Percentiles rank a stretch among this genome's conserved stretches.
phyloP scores from a whole-genome alignment of 2,888 invertebrate species.

The Latrodectus elegans region DNA sequence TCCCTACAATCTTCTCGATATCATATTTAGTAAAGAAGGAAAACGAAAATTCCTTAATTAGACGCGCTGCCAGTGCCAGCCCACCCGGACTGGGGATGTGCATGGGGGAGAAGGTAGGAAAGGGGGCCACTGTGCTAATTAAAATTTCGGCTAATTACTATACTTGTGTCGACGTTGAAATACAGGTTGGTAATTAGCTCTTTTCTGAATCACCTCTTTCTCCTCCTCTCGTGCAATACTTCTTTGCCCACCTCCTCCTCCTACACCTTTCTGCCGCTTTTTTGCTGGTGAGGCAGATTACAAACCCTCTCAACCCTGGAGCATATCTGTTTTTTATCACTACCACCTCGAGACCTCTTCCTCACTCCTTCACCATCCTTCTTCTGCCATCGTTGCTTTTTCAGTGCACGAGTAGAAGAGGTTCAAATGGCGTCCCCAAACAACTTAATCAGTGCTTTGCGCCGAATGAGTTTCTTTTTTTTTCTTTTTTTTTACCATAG shows the following conservation, averaged over 20 bases:
- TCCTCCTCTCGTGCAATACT: constrained; percentile 5
- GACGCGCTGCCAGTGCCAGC: constrained; percentile 54
- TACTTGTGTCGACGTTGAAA: constrained; percentile 68
- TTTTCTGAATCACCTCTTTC: constrained; percentile 31
- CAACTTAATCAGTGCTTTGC: constrained; percentile 49
- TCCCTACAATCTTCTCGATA: constrained; percentile 52
- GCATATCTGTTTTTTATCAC: not conserved
- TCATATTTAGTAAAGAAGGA: constrained; percentile 67
- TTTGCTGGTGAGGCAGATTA: not conserved
- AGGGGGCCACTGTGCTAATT: constrained; percentile 49
- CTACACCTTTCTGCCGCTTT: not conserved
- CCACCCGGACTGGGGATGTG: not conserved
- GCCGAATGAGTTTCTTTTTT: constrained; percentile 13
- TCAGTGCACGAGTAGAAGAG: not conserved
- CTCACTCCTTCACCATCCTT: constrained; percentile 1
- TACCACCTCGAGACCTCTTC: constrained; percentile 15
- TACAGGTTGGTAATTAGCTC: constrained; percentile 67
- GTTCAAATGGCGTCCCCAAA: constrained; percentile 4
- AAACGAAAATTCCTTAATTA: constrained; percentile 66
- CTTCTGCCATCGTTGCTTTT: constrained; percentile 7
- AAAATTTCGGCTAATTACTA: constrained; percentile 67
- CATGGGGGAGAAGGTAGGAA: constrained; percentile 24
- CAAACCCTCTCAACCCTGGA: constrained; percentile 11
- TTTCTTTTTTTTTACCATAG: constrained; percentile 6
- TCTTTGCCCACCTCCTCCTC: not conserved